Conservation (phyloP, 2,113 vertebrate genomes). For the Solea solea region DNA sequence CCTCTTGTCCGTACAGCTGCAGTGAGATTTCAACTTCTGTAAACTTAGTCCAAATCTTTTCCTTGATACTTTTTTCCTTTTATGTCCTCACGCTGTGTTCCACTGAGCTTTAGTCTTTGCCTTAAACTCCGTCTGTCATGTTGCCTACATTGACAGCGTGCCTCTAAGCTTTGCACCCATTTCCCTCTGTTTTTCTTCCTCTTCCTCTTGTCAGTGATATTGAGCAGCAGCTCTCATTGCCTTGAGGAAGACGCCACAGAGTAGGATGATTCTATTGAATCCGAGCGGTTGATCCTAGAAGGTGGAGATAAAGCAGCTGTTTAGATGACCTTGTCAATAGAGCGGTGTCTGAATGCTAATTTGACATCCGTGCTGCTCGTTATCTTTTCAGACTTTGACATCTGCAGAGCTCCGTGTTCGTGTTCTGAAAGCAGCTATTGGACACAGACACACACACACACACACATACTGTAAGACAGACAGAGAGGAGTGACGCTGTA, state of each 20-base stretch:
- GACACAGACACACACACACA: not conserved
- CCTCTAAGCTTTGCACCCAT: conserved; percentile 37
- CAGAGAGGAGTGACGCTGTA: not conserved
- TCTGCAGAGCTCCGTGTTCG: conserved; percentile 44
- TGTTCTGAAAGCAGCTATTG: conserved; percentile 40
- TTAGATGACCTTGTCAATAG: conserved; percentile 74
- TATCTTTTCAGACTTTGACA: conserved; percentile 56
- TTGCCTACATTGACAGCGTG: conserved; percentile 40
- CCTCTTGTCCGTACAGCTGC: not conserved
- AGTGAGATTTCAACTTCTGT: conserved; percentile 26
- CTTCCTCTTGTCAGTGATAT: conserved; percentile 19
- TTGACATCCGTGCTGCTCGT: conserved; percentile 43
- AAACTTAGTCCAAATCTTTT: not conserved
- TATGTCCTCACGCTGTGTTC: conserved; percentile 18
- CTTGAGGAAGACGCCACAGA: conserved; percentile 36
- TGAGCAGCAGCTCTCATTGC: conserved; percentile 46
- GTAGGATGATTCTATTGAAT: conserved; percentile 45
- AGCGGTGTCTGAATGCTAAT: conserved; percentile 66
- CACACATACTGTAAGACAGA: not conserved
- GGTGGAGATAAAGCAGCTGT: conserved; percentile 53
- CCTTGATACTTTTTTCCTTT: conserved; percentile 30
- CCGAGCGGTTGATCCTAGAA: conserved; percentile 43
- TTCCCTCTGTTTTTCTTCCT: not conserved
- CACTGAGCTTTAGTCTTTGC: conserved; percentile 33
- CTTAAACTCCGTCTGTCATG: conserved; percentile 25